Evolutionary conservation across 2,113 vertebrate species (phyloP).

Genomic region (Stegostoma tigrinum): DNA sequence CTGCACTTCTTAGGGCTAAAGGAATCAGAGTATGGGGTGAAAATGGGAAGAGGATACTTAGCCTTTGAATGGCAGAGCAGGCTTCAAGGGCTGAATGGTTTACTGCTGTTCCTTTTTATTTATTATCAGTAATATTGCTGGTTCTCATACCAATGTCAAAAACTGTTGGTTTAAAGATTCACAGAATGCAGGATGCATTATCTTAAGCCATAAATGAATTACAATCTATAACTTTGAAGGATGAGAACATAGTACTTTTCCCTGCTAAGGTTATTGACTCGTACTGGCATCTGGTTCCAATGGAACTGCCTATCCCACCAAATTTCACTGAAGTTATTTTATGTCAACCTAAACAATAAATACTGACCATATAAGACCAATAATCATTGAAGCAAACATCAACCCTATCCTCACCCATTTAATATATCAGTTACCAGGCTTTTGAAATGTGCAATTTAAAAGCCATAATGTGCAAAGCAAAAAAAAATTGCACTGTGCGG

Average conservation of each 20-base stretch:
- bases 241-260: not conserved
- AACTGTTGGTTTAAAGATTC: not conserved
- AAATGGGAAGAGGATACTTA: too few relatives aligned
- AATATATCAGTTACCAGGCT: not conserved
- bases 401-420: not conserved
- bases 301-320: not conserved
- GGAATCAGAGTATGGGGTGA: too few relatives aligned
- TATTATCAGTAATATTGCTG: not conserved
- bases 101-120: too few relatives aligned
- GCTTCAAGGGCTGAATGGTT: too few relatives aligned
- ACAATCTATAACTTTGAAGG: not conserved
- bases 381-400: not conserved
- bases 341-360: not conserved
- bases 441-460: not conserved
- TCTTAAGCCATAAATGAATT: not conserved
- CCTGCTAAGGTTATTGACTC: not conserved
- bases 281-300: not conserved
- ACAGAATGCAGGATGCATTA: not conserved
- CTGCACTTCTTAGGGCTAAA: too few relatives aligned
- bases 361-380: not conserved
- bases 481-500: not conserved
- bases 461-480: not conserved
- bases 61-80: too few relatives aligned
- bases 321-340: not conserved
- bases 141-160: not conserved